Evolutionary conservation across 2,113 vertebrate genomes (phyloP), one percentile per base, ranked within the genome.

Genomic region (Mugil cephalus): DNA sequence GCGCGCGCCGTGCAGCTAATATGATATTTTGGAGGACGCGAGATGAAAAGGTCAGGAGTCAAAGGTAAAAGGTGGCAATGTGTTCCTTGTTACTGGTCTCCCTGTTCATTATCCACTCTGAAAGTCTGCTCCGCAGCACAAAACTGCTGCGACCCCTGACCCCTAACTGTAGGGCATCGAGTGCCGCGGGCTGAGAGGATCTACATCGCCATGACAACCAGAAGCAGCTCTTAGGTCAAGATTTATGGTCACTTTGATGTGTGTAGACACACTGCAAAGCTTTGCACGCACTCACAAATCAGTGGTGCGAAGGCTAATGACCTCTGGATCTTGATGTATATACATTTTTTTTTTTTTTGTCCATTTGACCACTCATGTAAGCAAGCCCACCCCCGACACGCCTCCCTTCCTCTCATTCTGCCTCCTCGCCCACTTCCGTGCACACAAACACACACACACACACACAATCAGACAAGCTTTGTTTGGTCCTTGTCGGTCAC

Each of bases 401-500:
- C 21, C 7, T 69, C 36, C 21, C 10, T 24, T 51, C 70, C 4
- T 64, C 40, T 67, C 62, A 47, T 51, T 77, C 64, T 65, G 46
- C 36, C 58, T 52, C 43, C 45, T 69, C 69, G 46, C 43, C 34
- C 65, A 46, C 35, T 40, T 34, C 24, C 10, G 11, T 34, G 5
- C 47, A 14, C 8, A 39, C 42, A 30, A 10, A 54, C 53, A 55
- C 38, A 50, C 69, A 70, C 62, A 67, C 48, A 43, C 2, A 47
- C 58, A 75, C 18, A 45, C 54, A 66, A 2, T 74, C 47, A 83
- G 69, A 72, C 56, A 6, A 50, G 65, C 71, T 84, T 85, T 85
- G 53, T 86, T 83, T 77, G 74, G 62, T 80, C 74, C 73, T 78
- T 87, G 87, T 91, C 89, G 53, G 74, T 88, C 89, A 87, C 80